phyloP scores from a whole-genome alignment of 1,140 invertebrate species.

The Trinorchestia longiramus region DNA sequence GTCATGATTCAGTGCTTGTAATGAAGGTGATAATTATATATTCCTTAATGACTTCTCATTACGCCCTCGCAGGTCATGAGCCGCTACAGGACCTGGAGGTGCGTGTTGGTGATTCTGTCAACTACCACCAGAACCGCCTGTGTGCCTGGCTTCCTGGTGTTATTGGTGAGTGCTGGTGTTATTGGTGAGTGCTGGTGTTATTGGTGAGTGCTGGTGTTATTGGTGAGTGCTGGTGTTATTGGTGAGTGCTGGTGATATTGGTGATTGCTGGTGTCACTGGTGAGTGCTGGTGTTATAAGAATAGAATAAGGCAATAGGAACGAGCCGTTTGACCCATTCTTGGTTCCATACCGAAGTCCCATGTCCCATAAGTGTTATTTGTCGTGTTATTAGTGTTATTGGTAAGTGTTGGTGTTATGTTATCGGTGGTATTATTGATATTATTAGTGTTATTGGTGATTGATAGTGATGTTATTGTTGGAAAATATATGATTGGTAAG shows the following conservation, averaged over 20 bases:
- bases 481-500: background rate
- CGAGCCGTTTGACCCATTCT: no score
- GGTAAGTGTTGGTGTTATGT: background rate
- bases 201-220: no score
- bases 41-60: background rate
- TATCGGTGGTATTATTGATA: background rate
- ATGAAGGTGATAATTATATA: no score
- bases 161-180: slow-evolving; percentile 77
- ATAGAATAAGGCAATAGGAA: no score
- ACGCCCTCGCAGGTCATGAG: slow-evolving; percentile 78
- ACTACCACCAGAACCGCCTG: slow-evolving; percentile 87
- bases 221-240: no score
- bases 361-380: no score
- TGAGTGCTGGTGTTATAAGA: background rate
- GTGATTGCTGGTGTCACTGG: no score
- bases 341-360: no score
- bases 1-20: no score
- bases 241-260: no score
- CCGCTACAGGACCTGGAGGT: slow-evolving; percentile 93
- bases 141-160: slow-evolving; percentile 94
- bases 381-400: background rate
- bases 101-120: slow-evolving; percentile 87
- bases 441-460: background rate
- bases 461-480: background rate
- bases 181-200: background rate